phyloP scores from a whole-genome alignment of 2,113 vertebrate genomes.

The Gadus macrocephalus region DNA sequence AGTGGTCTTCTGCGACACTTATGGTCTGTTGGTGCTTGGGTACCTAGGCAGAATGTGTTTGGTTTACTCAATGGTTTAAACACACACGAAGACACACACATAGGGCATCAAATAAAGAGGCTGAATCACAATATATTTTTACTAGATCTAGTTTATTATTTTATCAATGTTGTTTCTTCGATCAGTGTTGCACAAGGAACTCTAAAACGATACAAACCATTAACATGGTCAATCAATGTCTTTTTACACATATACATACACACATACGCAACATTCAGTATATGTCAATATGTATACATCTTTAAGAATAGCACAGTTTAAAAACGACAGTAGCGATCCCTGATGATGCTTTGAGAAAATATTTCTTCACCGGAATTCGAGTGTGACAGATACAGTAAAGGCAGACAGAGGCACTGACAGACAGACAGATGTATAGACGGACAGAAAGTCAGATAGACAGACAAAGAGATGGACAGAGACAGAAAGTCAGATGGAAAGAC shows the following conservation, averaged over 20 bases:
- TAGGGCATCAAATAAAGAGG: constrained; percentile 29
- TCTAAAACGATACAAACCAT: constrained; percentile 76
- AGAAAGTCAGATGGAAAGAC: constrained; percentile 43
- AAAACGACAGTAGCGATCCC: constrained; percentile 53
- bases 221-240: constrained; percentile 64
- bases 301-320: constrained; percentile 36
- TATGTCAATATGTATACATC: constrained; percentile 64
- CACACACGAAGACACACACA: constrained; percentile 5
- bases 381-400: constrained; percentile 27
- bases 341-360: constrained; percentile 53
- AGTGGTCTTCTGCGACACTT: neutral
- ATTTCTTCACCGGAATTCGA: constrained; percentile 63
- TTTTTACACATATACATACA: constrained; percentile 66
- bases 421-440: constrained; percentile 16
- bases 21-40: neutral
- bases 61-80: neutral
- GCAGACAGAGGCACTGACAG: constrained; percentile 46
- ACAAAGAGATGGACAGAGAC: constrained; percentile 5
- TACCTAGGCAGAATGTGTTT: neutral
- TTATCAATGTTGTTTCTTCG: constrained; percentile 67
- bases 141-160: constrained; percentile 70
- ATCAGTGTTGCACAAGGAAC: constrained; percentile 72
- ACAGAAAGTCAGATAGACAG: constrained; percentile 16
- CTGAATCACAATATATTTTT: constrained; percentile 28
- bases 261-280: constrained; percentile 60